These are phyloP conservation scores for Criorhina ranunculi DNA, from an alignment of 2,888 invertebrate species.

Conservation along the genomic window DNA sequence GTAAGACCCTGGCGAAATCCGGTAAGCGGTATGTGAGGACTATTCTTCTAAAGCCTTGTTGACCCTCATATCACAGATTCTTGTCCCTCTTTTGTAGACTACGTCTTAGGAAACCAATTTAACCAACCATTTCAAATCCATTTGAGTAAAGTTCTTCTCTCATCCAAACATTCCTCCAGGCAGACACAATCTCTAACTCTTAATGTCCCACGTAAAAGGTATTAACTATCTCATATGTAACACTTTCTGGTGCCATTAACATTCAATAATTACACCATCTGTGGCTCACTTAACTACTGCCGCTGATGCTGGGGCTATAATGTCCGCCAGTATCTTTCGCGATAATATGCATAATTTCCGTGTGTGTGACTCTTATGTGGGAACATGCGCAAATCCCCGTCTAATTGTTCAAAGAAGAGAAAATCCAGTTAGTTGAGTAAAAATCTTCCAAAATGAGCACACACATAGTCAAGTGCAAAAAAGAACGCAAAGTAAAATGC, in stretches of 20 bases:
- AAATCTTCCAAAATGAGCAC: slow-evolving; percentile 39
- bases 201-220: not conserved
- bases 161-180: not conserved
- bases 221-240: not conserved
- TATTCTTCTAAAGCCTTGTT: too few relatives aligned
- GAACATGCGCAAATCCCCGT: slow-evolving; percentile 1
- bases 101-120: too few relatives aligned
- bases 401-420: slow-evolving; percentile 14
- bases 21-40: too few relatives aligned
- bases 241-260: slow-evolving; percentile 10
- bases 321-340: not conserved
- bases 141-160: too few relatives aligned
- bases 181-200: not conserved
- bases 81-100: too few relatives aligned
- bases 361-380: not conserved
- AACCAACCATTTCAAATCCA: not conserved
- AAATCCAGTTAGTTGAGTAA: slow-evolving; percentile 46
- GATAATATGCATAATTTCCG: slow-evolving; percentile 1
- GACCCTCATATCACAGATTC: too few relatives aligned
- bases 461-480: slow-evolving; percentile 3
- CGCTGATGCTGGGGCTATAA: not conserved
- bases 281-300: not conserved
- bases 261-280: not conserved
- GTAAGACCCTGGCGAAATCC: too few relatives aligned
- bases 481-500: slow-evolving; percentile 4